These are phyloP conservation scores for Cichladusa arquata DNA, from an alignment of 2,113 vertebrate species.

Conservation along the genomic window DNA sequence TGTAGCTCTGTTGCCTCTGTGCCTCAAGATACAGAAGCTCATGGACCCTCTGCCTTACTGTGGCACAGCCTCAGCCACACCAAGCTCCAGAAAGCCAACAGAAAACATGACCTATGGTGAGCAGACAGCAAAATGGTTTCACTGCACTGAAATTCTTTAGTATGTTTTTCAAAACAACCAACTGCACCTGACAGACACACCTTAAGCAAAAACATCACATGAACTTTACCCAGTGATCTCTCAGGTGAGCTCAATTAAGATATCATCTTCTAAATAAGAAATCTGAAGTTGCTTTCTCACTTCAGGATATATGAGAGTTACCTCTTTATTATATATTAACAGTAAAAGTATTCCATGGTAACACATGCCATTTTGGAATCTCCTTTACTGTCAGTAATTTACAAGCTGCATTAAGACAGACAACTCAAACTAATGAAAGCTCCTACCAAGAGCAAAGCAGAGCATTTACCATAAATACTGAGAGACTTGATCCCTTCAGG, in stretches of 20 bases:
- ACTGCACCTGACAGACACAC: background rate
- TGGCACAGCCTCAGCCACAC: background rate
- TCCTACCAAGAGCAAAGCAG: background rate
- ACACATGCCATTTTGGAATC: background rate
- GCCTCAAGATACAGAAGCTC: rapidly evolving
- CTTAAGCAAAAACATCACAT: background rate
- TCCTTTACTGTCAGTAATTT: background rate
- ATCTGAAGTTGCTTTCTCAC: background rate
- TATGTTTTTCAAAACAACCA: conserved; percentile 19
- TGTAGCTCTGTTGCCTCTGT: background rate
- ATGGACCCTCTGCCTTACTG: background rate
- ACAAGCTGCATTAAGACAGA: background rate
- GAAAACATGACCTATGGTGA: background rate
- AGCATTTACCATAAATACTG: background rate
- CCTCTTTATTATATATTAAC: background rate
- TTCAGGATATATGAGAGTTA: background rate
- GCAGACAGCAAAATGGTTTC: conserved; percentile 10
- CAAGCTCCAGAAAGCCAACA: background rate
- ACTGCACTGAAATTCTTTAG: background rate
- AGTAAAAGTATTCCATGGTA: background rate
- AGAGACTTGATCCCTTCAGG: background rate
- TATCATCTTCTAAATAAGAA: background rate
- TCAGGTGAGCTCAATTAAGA: background rate
- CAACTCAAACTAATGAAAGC: background rate
- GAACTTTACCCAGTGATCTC: background rate